Evolutionary conservation across 2,797 vertebrate species (phyloP).

Genomic region (Phrynocephalus vlangalii): DNA sequence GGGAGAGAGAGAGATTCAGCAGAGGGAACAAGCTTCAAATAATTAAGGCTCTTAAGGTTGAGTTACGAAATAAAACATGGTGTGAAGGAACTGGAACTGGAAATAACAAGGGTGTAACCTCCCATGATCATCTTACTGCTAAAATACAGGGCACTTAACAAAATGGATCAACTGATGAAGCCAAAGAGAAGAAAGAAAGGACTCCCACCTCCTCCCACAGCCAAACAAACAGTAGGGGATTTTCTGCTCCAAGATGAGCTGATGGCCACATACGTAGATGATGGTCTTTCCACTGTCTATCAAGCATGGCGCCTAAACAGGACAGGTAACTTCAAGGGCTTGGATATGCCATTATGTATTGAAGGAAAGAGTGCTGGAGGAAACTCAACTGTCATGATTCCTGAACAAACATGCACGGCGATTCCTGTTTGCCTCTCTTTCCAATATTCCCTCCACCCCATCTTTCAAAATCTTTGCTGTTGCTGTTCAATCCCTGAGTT

Average conservation of each 20-base stretch:
- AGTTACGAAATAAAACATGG: not conserved
- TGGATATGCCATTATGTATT: not conserved
- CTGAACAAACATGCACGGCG: not conserved
- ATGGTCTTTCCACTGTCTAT: not conserved
- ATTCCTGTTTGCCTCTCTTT: not conserved
- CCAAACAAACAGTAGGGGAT: not conserved
- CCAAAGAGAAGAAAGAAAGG: not conserved
- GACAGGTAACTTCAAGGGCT: no score
- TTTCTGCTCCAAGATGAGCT: not conserved
- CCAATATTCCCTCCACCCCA: not conserved
- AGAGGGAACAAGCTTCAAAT: not conserved
- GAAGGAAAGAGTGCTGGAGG: not conserved
- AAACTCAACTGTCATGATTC: not conserved
- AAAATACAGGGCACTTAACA: not conserved
- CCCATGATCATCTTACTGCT: not conserved
- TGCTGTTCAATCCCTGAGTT: conserved; percentile 55
- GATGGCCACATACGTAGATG: not conserved
- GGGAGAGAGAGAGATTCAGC: not conserved
- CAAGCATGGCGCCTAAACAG: not conserved
- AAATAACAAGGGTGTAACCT: no score
- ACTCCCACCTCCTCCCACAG: not conserved
- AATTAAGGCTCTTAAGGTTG: not conserved
- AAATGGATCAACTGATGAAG: not conserved
- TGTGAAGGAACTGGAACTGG: not conserved
- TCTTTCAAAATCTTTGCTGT: conserved; percentile 54